Base-by-base conservation (phyloP, 2,888 invertebrate genomes). In the Yponomeuta malinellus region DNA sequence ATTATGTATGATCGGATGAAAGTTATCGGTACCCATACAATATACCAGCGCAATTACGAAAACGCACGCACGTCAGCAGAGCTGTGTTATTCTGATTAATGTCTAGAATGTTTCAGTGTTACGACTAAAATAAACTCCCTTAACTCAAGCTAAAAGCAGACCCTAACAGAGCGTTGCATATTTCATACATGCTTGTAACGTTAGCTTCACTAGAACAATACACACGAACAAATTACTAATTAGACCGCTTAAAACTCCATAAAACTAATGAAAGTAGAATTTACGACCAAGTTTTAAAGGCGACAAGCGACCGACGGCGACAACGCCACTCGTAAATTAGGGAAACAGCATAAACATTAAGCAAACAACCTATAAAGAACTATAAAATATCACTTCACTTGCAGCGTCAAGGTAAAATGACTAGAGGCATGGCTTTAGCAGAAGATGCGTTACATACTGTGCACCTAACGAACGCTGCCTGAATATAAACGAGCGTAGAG, bases 251-350 rank as follows among this genome's bases (percentile, higher is more conserved):
- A 67, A 67, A 67, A 66, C 31, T 66, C 66, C 23, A 66, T 23
- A 63, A 37, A 15, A n/a, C 37, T 12, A 66, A 66, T 67, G 63
- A 63, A 71, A 71, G 69, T 64, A 68, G n/a, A 66, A 15, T 66
- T 66, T 66, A 31, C 37, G 33, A 66, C 10, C 66, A 37, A 33
- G 15, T 33, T 63, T 29, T 29, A 23, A 23, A 63, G n/a, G 29
- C 72, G 68, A 72, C 64, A 48, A 29, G 48, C 67, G 37, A 43
- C 8, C 67, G 37, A 43, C 8, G 69, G 69, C 69, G 72, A 73
- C 73, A 73, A 68, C 69, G 72, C 63, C 43, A 48, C 52, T 68
- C 68, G 71, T 73, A 72, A 73, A 72, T 70, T 67, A 12, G 63
- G 33, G 65, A 68, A 69, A 64, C 68, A 68, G 48, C 43, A 68